Base-by-base conservation (phyloP, 1,140 invertebrate genomes). In the Chironomus striatipennis region DNA sequence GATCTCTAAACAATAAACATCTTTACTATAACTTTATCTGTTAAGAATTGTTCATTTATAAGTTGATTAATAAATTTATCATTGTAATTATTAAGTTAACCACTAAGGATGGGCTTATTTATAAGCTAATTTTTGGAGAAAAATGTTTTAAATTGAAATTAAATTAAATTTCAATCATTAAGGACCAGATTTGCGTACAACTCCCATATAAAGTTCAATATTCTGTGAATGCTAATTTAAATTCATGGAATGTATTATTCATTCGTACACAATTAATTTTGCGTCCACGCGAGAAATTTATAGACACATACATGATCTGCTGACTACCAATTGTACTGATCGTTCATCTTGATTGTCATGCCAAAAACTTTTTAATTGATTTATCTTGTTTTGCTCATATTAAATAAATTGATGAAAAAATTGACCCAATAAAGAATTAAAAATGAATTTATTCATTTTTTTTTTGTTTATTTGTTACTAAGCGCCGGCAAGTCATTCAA, bases 161-260 rank as follows among this genome's bases (percentile, higher is more conserved):
- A n/a, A n/a, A n/a, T n/a, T n/a, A n/a, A n/a, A n/a, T n/a, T n/a
- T n/a, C n/a, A n/a, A n/a, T n/a, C n/a, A n/a, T n/a, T n/a, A n/a
- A n/a, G n/a, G n/a, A 34, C 24, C 2, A 2, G 2, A 34, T 34
- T 34, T 34, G 24, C 24, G 24, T 34, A 34, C 24, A 5, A 34
- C 24, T 34, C 47, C 12, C 12, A 47, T 4, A 47, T 57, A 15
- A 12, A 57, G 47, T 57, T 57, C 47, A 57, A 57, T 15, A 57
- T 57, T 57, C 47, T 57, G 12, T 57, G n/a, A 15, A 57, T 57
- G 47, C 47, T 57, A 57, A 57, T 57, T 57, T 57, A 57, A 57
- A 57, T 57, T 57, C 47, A 57, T 57, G 47, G 47, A 57, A 57
- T 57, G 12, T 57, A 15, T 57, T 57, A 57, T 12, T 57, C 47